Evolutionary conservation across 2,113 vertebrate genomes (phyloP).

Genomic region (Brachyhypopomus gauderio): DNA sequence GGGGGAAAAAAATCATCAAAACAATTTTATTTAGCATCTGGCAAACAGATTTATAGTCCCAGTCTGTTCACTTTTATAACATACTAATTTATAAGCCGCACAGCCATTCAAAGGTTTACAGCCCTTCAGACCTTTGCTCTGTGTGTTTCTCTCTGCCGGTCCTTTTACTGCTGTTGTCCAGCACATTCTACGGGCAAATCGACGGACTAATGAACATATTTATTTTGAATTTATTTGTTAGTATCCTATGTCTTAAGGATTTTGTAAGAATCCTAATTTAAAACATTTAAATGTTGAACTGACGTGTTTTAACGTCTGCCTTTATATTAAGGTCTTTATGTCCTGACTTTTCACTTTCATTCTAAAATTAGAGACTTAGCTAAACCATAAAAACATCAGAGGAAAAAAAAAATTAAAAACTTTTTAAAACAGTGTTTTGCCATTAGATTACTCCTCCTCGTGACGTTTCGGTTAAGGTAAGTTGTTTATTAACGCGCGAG

Average conservation of each 20-base stretch:
- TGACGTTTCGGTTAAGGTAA: conserved; percentile 41
- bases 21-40: conserved; percentile 47
- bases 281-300: too few species aligned
- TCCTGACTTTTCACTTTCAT: too few species aligned
- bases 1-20: not conserved
- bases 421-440: too few species aligned
- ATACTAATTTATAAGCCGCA: conserved; percentile 67
- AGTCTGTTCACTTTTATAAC: conserved; percentile 70
- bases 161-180: not conserved
- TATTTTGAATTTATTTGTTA: too few species aligned
- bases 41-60: conserved; percentile 59
- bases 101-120: conserved; percentile 64
- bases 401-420: too few species aligned
- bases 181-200: not conserved
- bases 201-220: not conserved
- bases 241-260: too few species aligned
- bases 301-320: too few species aligned
- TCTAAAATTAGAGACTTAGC: too few species aligned
- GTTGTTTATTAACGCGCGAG: conserved; percentile 77
- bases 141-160: not conserved
- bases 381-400: not conserved
- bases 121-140: conserved; percentile 68
- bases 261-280: too few species aligned
- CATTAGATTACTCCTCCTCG: not conserved
- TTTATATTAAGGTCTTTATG: too few species aligned